Base-by-base conservation (phyloP, 2,888 invertebrate genomes). In the Athalia circularis region DNA sequence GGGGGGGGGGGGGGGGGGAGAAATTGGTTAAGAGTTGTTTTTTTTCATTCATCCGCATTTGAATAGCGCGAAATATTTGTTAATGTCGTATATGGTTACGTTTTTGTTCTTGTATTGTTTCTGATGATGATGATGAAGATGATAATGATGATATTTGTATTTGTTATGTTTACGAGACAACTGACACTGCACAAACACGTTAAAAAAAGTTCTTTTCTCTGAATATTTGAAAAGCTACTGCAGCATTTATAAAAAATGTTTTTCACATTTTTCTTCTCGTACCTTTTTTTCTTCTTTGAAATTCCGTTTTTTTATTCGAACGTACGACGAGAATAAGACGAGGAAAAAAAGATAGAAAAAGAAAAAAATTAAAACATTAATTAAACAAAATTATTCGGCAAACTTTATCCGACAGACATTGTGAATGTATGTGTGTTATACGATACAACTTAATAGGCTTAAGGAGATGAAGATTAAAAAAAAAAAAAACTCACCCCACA, bases 41-140 rank as follows among this genome's bases (percentile, higher is more conserved):
- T 72, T 65, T 59, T 67, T 77, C 57, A 47, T 59, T 47, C 57
- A 48, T 61, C 47, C 65, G 79, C 80, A 67, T 78, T 80, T 68
- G 75, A 79, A 52, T 52, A 2, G 29, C 45, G 79, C 74, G 80
- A 81, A 74, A 52, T 68, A 83, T 86, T 87, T 86, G 86, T 88
- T 85, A 82, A 85, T 86, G 86, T 86, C 85, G 84, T 85, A 85
- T 87, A 72, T 74, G 86, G 86, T 89, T 88, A 89, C 86, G 88
- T 88, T 87, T 88, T 87, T 87, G 86, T 87, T 87, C 87, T 85
- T 75, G 84, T 83, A 86, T 87, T 87, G 86, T 87, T 87, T 87
- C 84, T 84, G 29, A 29, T 29, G 29, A 29, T 29, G 29, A 29
- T 1, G 29, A 29, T 29, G 29, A 29, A 0, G 29, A 29, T 29